These are phyloP conservation scores for Schrankia costaestrigalis DNA, from an alignment of 2,888 invertebrate species.

Conservation along the genomic window DNA sequence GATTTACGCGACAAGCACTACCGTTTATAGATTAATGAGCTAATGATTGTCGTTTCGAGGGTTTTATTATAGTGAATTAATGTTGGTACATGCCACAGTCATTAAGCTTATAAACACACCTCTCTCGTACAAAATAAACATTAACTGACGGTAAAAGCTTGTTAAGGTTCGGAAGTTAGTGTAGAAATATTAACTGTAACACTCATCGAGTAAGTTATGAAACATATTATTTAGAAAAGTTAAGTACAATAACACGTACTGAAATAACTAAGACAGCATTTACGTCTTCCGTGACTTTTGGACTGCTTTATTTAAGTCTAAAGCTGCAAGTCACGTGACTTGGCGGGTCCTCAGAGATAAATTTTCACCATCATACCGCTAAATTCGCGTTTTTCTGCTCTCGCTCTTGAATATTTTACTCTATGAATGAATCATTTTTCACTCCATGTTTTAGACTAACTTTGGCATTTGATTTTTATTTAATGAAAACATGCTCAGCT, in stretches of 20 bases:
- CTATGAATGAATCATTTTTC: conserved; percentile 22
- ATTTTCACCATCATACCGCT: conserved; percentile 28
- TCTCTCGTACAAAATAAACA: conserved; percentile 9
- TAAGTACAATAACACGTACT: conserved; percentile 7
- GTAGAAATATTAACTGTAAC: not conserved
- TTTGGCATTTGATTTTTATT: conserved; percentile 2
- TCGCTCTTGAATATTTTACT: conserved; percentile 26
- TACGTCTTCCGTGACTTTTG: conserved; percentile 16
- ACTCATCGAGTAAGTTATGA: not conserved
- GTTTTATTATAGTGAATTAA: conserved; percentile 22
- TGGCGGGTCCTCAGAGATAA: conserved; percentile 21
- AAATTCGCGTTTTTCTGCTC: conserved; percentile 25
- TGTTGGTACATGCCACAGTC: conserved; percentile 20
- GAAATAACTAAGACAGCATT: conserved; percentile 15
- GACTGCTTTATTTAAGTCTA: conserved; percentile 24
- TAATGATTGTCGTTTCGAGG: conserved; percentile 42
- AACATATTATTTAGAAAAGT: not conserved
- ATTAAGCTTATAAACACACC: conserved; percentile 5
- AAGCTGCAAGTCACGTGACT: conserved; percentile 30
- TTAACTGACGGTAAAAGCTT: conserved; percentile 8
- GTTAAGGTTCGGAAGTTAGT: conserved; percentile 8
- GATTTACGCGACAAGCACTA: conserved; percentile 56
- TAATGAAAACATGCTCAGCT: conserved; percentile 1
- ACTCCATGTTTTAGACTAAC: conserved; percentile 2
- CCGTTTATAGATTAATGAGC: conserved; percentile 57